Evolutionary conservation across 2,888 invertebrate genomes (phyloP).

Genomic region (Ferdinandea cuprea): DNA sequence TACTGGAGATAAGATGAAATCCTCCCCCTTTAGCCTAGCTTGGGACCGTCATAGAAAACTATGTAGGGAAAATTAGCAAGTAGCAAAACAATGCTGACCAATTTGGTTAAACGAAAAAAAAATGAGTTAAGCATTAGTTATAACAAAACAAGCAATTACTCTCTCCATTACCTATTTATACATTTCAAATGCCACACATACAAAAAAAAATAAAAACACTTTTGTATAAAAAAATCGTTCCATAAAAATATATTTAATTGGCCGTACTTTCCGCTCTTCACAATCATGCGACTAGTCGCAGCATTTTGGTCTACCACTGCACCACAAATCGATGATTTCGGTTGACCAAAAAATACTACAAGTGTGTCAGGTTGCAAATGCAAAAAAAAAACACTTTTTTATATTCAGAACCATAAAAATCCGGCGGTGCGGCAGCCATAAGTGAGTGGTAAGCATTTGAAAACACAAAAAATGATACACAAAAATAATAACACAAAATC

Average conservation of each 20-base stretch:
- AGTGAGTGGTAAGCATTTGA: constrained; percentile 72
- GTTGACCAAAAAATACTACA: constrained; percentile 72
- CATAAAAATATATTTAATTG: constrained; percentile 62
- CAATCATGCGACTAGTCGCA: constrained; percentile 56
- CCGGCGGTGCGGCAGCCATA: constrained; percentile 23
- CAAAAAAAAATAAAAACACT: constrained; percentile 20
- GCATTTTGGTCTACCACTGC: constrained; percentile 65
- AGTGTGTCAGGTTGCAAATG: constrained; percentile 42
- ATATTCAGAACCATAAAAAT: constrained; percentile 51
- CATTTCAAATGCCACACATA: constrained; percentile 45
- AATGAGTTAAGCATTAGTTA: not conserved
- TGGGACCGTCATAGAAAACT: too few species aligned
- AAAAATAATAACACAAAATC: constrained; percentile 67
- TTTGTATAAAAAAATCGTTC: too few species aligned
- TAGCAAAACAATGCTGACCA: too few species aligned
- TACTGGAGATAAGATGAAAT: too few species aligned
- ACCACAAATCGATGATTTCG: constrained; percentile 73
- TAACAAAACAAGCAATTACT: not conserved
- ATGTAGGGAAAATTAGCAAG: too few species aligned
- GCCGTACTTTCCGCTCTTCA: constrained; percentile 46
- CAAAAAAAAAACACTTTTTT: constrained; percentile 43
- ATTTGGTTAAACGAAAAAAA: not conserved
- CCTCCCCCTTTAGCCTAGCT: too few species aligned
- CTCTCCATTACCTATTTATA: constrained; percentile 9
- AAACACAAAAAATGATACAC: constrained; percentile 59